A percentile compares a stretch with the other conserved stretches of the same genome.
Conservation (phyloP, 2,888 invertebrate genomes). For the Merodon equestris region DNA sequence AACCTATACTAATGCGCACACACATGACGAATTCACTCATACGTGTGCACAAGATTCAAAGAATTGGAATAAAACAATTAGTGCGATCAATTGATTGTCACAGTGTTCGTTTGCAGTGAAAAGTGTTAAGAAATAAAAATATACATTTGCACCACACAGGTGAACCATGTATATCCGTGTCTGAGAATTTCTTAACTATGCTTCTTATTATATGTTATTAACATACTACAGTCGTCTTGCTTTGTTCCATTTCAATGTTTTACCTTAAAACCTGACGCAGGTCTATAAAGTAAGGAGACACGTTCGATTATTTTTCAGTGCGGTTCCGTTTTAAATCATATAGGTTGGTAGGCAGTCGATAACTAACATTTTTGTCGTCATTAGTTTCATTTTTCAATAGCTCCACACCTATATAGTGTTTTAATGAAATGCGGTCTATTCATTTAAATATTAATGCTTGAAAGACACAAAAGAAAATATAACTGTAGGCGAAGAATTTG, state of each 20-base stretch:
- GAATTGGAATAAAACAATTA: too few relatives aligned
- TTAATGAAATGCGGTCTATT: too few relatives aligned
- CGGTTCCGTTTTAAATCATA: constrained; percentile 38
- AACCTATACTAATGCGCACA: too few relatives aligned
- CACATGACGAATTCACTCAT: too few relatives aligned
- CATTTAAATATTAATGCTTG: too few relatives aligned
- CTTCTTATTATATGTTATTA: constrained; percentile 56
- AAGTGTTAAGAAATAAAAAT: constrained; percentile 44
- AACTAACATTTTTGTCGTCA: constrained; percentile 2
- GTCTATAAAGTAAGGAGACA: constrained; percentile 62
- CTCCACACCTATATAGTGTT: too few relatives aligned
- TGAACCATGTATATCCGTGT: constrained; percentile 13
- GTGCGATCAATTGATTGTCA: too few relatives aligned
- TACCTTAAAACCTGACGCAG: constrained; percentile 37
- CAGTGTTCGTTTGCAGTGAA: constrained; percentile 24
- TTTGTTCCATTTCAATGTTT: constrained; percentile 32
- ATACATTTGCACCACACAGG: too few relatives aligned
- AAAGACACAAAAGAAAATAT: too few relatives aligned
- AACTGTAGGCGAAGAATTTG: too few relatives aligned
- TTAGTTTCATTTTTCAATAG: too few relatives aligned
- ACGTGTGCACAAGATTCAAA: too few relatives aligned
- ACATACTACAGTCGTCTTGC: constrained; percentile 37
- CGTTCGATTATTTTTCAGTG: constrained; percentile 58
- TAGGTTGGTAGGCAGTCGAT: constrained; percentile 29
- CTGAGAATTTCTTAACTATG: constrained; percentile 30